phyloP scores from a whole-genome alignment of 2,888 invertebrate genomes.

The Thera britannica region DNA sequence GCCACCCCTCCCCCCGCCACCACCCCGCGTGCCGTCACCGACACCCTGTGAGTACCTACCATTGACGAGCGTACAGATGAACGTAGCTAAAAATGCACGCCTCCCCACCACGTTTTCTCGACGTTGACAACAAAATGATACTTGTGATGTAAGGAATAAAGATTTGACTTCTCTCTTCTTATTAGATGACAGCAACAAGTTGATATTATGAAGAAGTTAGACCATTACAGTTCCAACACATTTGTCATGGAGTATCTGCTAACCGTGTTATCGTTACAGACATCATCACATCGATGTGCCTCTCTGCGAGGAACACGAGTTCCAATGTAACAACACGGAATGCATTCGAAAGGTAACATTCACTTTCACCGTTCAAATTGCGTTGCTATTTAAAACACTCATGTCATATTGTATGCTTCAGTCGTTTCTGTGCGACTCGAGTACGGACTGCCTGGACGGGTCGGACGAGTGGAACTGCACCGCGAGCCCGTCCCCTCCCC shows the following conservation, averaged over 20 bases:
- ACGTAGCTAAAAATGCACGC: no score
- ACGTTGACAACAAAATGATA: no score
- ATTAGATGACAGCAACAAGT: no score
- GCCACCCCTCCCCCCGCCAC: constrained; percentile 28
- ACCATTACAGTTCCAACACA: no score
- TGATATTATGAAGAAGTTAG: no score
- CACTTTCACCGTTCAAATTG: not conserved
- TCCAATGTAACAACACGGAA: constrained; percentile 86
- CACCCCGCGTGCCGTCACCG: constrained; percentile 32
- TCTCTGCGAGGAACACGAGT: constrained; percentile 86
- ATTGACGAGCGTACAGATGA: no score
- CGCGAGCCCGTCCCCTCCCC: constrained; percentile 28
- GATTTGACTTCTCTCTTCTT: no score
- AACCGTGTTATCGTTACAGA: constrained; percentile 37
- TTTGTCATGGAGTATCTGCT: no score
- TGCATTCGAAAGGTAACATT: constrained; percentile 85
- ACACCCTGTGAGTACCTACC: constrained; percentile 35
- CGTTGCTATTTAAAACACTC: no score
- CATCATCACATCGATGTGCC: constrained; percentile 43
- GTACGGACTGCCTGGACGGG: constrained; percentile 89
- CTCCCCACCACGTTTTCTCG: no score
- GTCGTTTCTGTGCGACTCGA: constrained; percentile 87
- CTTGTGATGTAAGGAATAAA: no score
- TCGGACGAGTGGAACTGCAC: constrained; percentile 89
- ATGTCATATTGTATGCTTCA: constrained; percentile 42